Evolutionary conservation across 2,113 vertebrate genomes (phyloP).

Genomic region (Paralichthys olivaceus): DNA sequence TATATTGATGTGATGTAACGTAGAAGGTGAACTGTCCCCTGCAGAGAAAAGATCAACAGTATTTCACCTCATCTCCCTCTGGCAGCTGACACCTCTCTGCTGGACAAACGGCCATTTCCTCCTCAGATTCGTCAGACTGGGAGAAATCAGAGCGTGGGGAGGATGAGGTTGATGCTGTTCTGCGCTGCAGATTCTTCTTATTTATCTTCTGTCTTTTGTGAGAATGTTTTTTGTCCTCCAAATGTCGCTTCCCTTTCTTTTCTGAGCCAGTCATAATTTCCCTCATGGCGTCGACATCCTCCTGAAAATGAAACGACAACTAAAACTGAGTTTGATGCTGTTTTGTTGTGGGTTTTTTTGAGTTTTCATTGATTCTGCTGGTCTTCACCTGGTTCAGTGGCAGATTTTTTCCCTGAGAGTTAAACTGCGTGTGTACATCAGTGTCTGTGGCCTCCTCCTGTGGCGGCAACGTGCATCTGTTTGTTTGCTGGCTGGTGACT

Average conservation of each 20-base stretch:
- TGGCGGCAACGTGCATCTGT: slow-evolving; percentile 72
- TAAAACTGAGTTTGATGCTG: background rate
- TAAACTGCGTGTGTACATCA: slow-evolving; percentile 77
- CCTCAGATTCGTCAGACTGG: slow-evolving; percentile 92
- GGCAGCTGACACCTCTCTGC: slow-evolving; percentile 93
- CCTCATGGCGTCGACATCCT: slow-evolving; percentile 72
- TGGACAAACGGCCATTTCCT: slow-evolving; percentile 93
- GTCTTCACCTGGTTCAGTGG: slow-evolving; percentile 65
- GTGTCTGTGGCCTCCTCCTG: slow-evolving; percentile 51
- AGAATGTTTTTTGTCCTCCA: slow-evolving; percentile 87
- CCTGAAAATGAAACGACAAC: slow-evolving; percentile 56
- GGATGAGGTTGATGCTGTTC: slow-evolving; percentile 82
- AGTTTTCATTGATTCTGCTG: background rate
- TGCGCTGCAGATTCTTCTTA: slow-evolving; percentile 81
- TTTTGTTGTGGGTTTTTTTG: background rate
- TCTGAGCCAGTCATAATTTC: slow-evolving; percentile 83
- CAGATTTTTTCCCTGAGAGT: slow-evolving; percentile 71
- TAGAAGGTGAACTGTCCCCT: too few relatives aligned
- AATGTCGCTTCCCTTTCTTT: slow-evolving; percentile 89
- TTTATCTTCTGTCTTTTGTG: slow-evolving; percentile 89
- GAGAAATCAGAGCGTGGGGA: slow-evolving; percentile 87
- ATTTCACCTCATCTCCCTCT: slow-evolving; percentile 94
- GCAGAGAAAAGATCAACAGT: too few relatives aligned
- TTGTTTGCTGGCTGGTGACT: slow-evolving; percentile 69
- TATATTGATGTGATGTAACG: too few relatives aligned